These are phyloP conservation scores for Phymanthus crucifer DNA, from an alignment of 92 coral and sea anemone species.

Conservation along the genomic window DNA sequence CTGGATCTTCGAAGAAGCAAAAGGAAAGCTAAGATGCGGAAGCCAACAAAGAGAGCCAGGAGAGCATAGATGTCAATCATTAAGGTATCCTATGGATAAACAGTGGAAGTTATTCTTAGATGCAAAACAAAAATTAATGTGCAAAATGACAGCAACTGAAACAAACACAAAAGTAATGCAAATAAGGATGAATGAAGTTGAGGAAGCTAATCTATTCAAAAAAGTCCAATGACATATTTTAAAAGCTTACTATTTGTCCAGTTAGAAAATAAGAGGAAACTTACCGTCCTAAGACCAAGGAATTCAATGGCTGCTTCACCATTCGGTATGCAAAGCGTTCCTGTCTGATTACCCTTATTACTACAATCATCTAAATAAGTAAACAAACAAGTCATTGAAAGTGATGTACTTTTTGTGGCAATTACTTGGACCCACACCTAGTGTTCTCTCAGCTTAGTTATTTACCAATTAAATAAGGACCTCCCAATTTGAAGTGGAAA, in stretches of 20 bases:
- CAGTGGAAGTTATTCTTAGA: background rate
- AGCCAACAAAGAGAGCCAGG: slow-evolving; percentile 49
- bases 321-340: slow-evolving; percentile 36
- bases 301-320: slow-evolving; percentile 42
- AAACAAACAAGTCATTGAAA: background rate
- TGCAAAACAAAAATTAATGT: background rate
- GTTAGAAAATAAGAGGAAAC: background rate
- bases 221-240: background rate
- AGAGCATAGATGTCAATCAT: slow-evolving; percentile 57
- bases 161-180: no score
- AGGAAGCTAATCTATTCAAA: background rate
- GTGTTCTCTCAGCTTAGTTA: no score
- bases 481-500: no score
- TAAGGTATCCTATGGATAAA: slow-evolving; percentile 40
- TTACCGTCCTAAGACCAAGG: slow-evolving; percentile 49
- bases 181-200: no score
- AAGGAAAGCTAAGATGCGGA: slow-evolving; percentile 51
- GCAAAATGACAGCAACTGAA: background rate
- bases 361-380: background rate
- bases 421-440: no score
- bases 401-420: no score
- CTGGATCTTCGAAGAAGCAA: slow-evolving; percentile 40
- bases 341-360: background rate
- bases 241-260: background rate
- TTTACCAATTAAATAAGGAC: no score